phyloP scores from a whole-genome alignment of 2,797 vertebrate genomes.

The Crocodylus rhombifer region DNA sequence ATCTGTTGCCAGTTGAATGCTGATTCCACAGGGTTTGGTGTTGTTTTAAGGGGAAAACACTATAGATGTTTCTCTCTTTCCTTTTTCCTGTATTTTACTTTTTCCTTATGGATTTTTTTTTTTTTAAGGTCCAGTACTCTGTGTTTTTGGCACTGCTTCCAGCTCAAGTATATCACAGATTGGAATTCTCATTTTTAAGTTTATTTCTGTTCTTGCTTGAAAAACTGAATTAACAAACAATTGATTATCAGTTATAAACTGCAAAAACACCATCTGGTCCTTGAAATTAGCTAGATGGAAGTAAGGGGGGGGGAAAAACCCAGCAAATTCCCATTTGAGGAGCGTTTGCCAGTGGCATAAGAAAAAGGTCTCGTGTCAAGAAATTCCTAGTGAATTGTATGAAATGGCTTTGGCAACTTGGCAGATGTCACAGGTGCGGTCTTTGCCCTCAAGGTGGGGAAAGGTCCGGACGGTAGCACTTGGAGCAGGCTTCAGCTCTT shows the following conservation, averaged over 20 bases:
- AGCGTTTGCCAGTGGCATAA: conserved; percentile 6
- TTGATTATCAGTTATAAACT: conserved; percentile 82
- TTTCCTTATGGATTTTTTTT: rapidly evolving
- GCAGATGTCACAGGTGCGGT: conserved; percentile 41
- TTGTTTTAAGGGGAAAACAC: rapidly evolving
- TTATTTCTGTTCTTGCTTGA: conserved; percentile 69
- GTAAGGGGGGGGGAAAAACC: conserved; percentile 40
- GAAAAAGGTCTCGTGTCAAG: not conserved
- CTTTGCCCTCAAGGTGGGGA: not conserved
- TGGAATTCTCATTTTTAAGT: conserved; percentile 62
- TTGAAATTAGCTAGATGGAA: conserved; percentile 55
- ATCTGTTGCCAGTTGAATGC: not conserved
- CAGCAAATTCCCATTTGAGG: conserved; percentile 31
- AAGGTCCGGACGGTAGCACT: not conserved
- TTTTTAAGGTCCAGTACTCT: not conserved
- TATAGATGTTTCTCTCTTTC: rapidly evolving
- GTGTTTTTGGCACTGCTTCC: not conserved
- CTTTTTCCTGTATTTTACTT: not conserved
- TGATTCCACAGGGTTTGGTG: not conserved
- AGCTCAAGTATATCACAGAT: conserved; percentile 1
- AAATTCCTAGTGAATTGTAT: conserved; percentile 47
- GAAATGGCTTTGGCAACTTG: conserved; percentile 56
- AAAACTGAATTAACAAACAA: conserved; percentile 82
- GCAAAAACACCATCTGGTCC: conserved; percentile 83
- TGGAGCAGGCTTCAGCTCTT: rapidly evolving